These are phyloP conservation scores for Lanistes nyassanus DNA, from an alignment of 1,140 invertebrate genomes.

Conservation along the genomic window DNA sequence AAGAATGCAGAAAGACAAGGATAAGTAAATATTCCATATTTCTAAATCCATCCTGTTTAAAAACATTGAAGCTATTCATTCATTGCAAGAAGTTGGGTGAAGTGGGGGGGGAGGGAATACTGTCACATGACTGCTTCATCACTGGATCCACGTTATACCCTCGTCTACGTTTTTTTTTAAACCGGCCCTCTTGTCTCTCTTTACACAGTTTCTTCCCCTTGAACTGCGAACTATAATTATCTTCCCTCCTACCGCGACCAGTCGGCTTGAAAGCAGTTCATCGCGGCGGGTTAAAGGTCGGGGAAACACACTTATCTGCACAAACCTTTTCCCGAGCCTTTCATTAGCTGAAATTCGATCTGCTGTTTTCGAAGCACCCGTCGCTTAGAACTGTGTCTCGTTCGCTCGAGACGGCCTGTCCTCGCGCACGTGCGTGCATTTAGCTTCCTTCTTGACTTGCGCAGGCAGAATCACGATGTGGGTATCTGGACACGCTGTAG, in stretches of 20 bases:
- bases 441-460: constrained; percentile 1
- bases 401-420: too few relatives aligned
- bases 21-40: too few relatives aligned
- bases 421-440: constrained; percentile 8
- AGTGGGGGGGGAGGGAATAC: too few relatives aligned
- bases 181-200: not conserved
- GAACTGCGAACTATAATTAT: constrained; percentile 6
- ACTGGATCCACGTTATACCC: not conserved
- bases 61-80: too few relatives aligned
- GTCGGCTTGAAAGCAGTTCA: not conserved
- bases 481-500: not conserved
- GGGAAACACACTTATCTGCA: not conserved
- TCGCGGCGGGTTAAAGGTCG: not conserved
- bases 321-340: not conserved
- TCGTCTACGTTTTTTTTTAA: not conserved
- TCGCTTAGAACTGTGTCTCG: not conserved
- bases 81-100: too few relatives aligned
- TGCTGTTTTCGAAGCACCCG: not conserved
- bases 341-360: not conserved
- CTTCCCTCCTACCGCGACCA: not conserved
- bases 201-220: not conserved
- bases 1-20: too few relatives aligned
- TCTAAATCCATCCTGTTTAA: too few relatives aligned
- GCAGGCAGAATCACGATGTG: not conserved
- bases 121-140: not conserved